Percentiles rank a stretch among this genome's conserved stretches.
Conservation (phyloP, 2,888 invertebrate species). For the Andrena dorsata region DNA sequence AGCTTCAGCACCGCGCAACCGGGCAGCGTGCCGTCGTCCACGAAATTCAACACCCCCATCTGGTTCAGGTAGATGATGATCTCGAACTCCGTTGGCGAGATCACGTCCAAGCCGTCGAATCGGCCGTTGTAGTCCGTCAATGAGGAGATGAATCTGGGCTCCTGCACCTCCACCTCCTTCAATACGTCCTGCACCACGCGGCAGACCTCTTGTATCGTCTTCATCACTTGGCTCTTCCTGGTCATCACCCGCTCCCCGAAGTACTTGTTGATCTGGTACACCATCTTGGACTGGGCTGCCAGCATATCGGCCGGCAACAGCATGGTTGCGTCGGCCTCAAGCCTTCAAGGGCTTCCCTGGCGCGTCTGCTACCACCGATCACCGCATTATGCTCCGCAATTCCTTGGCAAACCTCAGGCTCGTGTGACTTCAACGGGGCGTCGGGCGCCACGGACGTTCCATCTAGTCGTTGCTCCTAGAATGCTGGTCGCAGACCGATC, state of each 20-base stretch:
- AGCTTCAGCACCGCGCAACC: constrained; percentile 98
- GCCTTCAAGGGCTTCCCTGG: constrained; percentile 43
- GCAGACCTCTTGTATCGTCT: constrained; percentile 95
- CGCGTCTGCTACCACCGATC: constrained; percentile 28
- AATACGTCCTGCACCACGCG: constrained; percentile 97
- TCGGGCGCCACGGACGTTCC: not conserved
- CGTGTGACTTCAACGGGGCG: not conserved
- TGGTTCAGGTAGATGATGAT: constrained; percentile 97
- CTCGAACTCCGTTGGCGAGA: constrained; percentile 97
- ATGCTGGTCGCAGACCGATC: not conserved
- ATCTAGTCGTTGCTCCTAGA: not conserved
- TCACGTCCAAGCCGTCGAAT: constrained; percentile 96
- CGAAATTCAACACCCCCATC: constrained; percentile 99
- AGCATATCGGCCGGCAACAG: constrained; percentile 97
- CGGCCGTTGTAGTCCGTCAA: constrained; percentile 95
- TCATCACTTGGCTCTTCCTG: constrained; percentile 93
- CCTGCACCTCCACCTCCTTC: constrained; percentile 97
- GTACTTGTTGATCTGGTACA: constrained; percentile 97
- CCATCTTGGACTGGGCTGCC: constrained; percentile 96
- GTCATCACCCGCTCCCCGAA: constrained; percentile 96
- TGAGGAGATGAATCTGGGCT: constrained; percentile 96
- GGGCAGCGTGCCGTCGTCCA: constrained; percentile 96
- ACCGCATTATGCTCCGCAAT: constrained; percentile 51
- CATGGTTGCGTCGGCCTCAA: constrained; percentile 86
- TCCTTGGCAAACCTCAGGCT: not conserved